Conservation (phyloP, 2,113 vertebrate genomes). For the Haliaeetus leucogaster region DNA sequence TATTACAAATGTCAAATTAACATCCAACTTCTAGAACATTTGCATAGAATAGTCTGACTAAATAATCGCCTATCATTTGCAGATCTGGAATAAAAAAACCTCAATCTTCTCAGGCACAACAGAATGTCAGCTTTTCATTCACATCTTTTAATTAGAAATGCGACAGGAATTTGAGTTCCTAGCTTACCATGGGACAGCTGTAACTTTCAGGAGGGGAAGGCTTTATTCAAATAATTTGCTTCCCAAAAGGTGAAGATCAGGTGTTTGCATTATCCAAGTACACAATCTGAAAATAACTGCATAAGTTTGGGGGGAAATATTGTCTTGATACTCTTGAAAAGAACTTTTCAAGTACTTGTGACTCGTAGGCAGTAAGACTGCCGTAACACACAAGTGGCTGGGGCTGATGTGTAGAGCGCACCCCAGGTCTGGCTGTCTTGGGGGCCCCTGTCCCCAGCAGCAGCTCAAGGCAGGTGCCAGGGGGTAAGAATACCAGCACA, state of each 20-base stretch:
- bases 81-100: slow-evolving; percentile 6
- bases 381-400: neutral
- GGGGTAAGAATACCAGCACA: neutral
- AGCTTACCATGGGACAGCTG: neutral
- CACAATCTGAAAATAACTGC: neutral
- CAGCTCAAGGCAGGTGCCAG: neutral
- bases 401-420: neutral
- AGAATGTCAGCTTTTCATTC: slow-evolving; percentile 32
- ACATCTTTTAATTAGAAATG: slow-evolving; percentile 35
- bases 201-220: neutral
- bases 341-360: neutral
- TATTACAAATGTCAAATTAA: slow-evolving; percentile 60
- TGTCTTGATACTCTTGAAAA: neutral
- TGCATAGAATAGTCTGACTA: slow-evolving; percentile 15
- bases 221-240: neutral
- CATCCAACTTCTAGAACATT: slow-evolving; percentile 24
- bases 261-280: neutral
- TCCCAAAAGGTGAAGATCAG: neutral
- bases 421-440: neutral
- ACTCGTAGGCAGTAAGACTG: rapidly evolving
- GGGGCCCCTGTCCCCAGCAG: neutral
- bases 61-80: slow-evolving; percentile 33
- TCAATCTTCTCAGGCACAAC: neutral
- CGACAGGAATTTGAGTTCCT: neutral
- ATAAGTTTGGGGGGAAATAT: neutral